Evolutionary conservation across 2,888 invertebrate species (phyloP).

Genomic region (Limenitis arthemis): DNA sequence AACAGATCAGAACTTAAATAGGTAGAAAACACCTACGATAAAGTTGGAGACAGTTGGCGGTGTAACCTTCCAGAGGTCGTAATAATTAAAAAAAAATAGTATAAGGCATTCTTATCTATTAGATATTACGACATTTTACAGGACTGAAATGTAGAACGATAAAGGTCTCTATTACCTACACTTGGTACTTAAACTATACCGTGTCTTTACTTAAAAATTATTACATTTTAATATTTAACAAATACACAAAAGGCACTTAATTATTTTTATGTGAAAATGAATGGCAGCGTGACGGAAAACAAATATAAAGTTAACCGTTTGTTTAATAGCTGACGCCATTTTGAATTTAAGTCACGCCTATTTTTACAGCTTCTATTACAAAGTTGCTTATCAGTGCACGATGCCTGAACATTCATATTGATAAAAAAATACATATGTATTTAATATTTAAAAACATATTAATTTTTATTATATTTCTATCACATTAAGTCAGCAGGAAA

Average conservation of each 20-base stretch:
- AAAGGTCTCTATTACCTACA: background rate
- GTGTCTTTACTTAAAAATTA: background rate
- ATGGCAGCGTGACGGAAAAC: slow-evolving; percentile 16
- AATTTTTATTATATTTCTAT: no score
- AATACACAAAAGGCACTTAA: slow-evolving; percentile 6
- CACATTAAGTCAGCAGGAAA: no score
- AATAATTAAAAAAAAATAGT: no score
- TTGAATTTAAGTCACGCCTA: slow-evolving; percentile 24
- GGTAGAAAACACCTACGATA: no score
- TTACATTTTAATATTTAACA: background rate
- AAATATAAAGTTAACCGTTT: slow-evolving; percentile 18
- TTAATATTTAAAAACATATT: background rate
- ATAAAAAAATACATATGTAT: background rate
- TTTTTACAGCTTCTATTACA: slow-evolving; percentile 17
- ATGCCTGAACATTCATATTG: background rate
- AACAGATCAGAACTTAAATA: no score
- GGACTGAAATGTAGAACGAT: background rate
- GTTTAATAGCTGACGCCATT: slow-evolving; percentile 21
- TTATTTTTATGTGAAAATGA: slow-evolving; percentile 14
- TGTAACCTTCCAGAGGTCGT: no score
- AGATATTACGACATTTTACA: background rate
- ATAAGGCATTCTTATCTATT: no score
- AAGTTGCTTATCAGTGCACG: slow-evolving; percentile 15
- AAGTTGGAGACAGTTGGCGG: no score
- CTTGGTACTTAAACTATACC: background rate